Percentiles rank a stretch among this genome's conserved stretches.
Conservation (phyloP, 2,113 vertebrate species). For the Raja brachyura region DNA sequence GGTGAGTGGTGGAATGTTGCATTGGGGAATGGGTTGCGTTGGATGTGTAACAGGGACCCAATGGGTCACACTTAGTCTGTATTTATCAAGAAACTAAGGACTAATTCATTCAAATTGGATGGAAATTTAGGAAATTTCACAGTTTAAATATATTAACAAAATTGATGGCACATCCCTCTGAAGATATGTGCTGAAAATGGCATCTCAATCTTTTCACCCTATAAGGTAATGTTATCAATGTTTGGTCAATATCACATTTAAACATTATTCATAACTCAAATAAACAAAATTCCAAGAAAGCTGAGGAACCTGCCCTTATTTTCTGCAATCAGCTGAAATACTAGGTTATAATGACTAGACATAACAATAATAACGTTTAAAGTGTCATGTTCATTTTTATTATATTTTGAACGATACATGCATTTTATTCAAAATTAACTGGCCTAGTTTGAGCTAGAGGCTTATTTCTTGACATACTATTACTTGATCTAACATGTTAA, state of each 20-base stretch:
- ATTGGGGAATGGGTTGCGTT: no score
- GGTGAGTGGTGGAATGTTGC: no score
- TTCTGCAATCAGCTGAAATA: neutral
- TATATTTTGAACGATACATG: neutral
- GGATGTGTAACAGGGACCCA: no score
- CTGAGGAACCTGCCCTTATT: neutral
- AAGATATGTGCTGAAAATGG: neutral
- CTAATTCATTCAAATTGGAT: neutral
- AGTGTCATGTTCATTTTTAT: neutral
- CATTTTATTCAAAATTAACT: neutral
- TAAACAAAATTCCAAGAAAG: constrained; percentile 25
- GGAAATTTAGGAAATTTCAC: neutral
- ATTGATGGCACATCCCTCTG: neutral
- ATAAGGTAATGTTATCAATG: constrained; percentile 20
- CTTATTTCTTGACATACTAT: neutral
- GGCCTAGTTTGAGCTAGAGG: neutral
- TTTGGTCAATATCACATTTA: constrained; percentile 6
- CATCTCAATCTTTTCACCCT: neutral
- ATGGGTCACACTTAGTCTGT: no score
- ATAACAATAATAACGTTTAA: neutral
- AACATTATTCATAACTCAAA: neutral
- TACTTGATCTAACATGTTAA: neutral
- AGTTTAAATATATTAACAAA: neutral
- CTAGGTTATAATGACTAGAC: neutral
- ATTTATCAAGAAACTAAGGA: neutral